Evolutionary conservation across 2,113 vertebrate genomes (phyloP), one percentile per base, ranked within the genome.

Genomic region (Condylura cristata): DNA sequence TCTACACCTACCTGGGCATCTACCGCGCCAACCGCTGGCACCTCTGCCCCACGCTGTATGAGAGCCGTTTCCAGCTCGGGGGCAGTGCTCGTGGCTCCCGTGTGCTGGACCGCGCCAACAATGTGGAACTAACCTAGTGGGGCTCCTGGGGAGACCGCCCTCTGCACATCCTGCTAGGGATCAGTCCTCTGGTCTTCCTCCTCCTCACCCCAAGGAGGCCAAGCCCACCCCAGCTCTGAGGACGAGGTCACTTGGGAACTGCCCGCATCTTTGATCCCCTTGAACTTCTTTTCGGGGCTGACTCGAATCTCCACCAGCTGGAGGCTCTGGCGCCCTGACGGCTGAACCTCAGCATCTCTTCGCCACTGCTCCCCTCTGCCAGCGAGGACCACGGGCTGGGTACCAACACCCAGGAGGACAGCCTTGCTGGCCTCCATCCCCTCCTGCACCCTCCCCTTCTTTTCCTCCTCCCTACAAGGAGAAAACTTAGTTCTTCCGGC

Each of bases 11-110:
- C 94, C 97, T 99, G 96, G 99, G 99, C 41, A 99, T 99, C 95
- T 99, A 99, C 97, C 97, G 99, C 0, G 99, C 98, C 91, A 99
- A 99, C 96, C 98, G 98, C 92, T 99, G 99, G 99, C 99, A 99
- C 83, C 98, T 99, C 61, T 99, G 99, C 76, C 99, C 99, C 28
- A 99, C 99, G 44, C 99, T 99, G 74, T 99, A 99, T 20, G 99
- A 99, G 97, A 99, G 99, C 98, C 98, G 98, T 84, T 99, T 99
- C 41, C 99, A 99, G 96, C 97, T 99, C 81, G 99, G 99, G 96
- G 98, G 99, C 17, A 98, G 98, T 1, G 98, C 99, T 2, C 98
- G 99, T 0, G 98, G 99, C 41, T 99, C 99, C 1, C 98, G 98
- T 63, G 98, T 99, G 34, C 39, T 97, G 95, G 99, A 99, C 97